Evolutionary conservation across 2,113 vertebrate genomes (phyloP), one percentile per base, ranked within the genome.

Genomic region (Gymnarchus niloticus): DNA sequence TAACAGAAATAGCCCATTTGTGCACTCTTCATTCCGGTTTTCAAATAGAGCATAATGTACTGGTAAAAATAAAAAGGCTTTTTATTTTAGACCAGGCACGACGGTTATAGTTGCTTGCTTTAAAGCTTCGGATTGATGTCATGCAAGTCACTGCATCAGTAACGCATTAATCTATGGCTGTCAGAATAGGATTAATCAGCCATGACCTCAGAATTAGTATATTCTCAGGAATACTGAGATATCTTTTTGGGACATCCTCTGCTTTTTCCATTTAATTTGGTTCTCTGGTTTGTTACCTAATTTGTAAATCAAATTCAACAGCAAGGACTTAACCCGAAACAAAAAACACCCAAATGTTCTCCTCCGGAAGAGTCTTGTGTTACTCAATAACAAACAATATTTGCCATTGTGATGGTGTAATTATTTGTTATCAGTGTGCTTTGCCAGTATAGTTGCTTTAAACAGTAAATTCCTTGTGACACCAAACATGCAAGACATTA

Each of bases 111-210:
- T 69, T 23, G 48, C 51, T 51, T n/a, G 10, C 25, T 46, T 73
- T 69, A 69, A 73, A 51, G 57, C 83, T 69, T n/a, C 2, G 41
- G 83, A 73, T 49, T 84, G 57, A 84, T 69, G 59, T 84, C 56
- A 73, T 49, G 4, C 21, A 56, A 56, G 46, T 25, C 44, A 69
- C 46, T 25, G 59, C 48, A 46, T 69, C 48, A 69, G 5, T 69
- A 84, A 46, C 28, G 48, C 23, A 44, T 84, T 69, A 84, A 65
- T 51, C 46, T 84, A 19, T 49, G 19, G 57, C 44, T 84, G 56
- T 73, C 61, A 84, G 25, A 23, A 23, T 49, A 65, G 83, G 25
- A 84, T 84, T 84, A 84, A 84, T 84, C 46, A 69, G 83, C 44
- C 83, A 51, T 49, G 83, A 69, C 59, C 83, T 69, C 83, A 46